Conservation (phyloP, 2,888 invertebrate genomes). For the Cephonodes hylas region DNA sequence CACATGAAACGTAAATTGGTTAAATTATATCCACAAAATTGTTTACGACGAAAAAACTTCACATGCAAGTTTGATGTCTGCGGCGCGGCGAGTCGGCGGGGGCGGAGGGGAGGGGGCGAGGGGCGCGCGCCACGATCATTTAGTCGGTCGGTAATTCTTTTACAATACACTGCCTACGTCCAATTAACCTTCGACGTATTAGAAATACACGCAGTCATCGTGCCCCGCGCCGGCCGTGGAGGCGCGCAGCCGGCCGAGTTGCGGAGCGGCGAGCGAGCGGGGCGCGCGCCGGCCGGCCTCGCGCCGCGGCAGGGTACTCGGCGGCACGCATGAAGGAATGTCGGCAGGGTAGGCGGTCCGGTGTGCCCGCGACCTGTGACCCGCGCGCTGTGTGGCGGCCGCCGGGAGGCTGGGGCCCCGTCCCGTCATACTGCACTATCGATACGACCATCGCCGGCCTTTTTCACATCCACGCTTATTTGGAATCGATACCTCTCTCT, state of each 20-base stretch:
- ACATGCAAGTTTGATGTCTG: not conserved
- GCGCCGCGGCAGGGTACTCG: slow-evolving; percentile 22
- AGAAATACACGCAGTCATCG: slow-evolving; percentile 72
- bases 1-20: slow-evolving; percentile 27
- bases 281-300: not conserved
- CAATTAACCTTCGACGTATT: slow-evolving; percentile 75
- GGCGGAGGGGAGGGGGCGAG: not conserved
- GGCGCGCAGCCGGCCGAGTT: slow-evolving; percentile 37
- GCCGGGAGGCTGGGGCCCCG: slow-evolving; percentile 27
- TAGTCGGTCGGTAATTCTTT: slow-evolving; percentile 52
- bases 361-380: slow-evolving; percentile 66
- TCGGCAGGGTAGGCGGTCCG: slow-evolving; percentile 62
- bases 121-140: slow-evolving; percentile 1
- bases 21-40: slow-evolving; percentile 26
- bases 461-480: slow-evolving; percentile 19
- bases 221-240: slow-evolving; percentile 56
- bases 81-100: not conserved
- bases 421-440: slow-evolving; percentile 55
- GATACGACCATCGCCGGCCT: slow-evolving; percentile 21
- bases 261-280: slow-evolving; percentile 6
- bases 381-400: slow-evolving; percentile 58
- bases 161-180: slow-evolving; percentile 71
- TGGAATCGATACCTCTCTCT: slow-evolving; percentile 34
- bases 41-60: slow-evolving; percentile 34
- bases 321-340: slow-evolving; percentile 46